A percentile compares a stretch with the other conserved stretches of the same genome.
These are phyloP conservation scores for Lordiphosa andalusiaca DNA, from an alignment of 2,888 invertebrate genomes.

Conservation along the genomic window DNA sequence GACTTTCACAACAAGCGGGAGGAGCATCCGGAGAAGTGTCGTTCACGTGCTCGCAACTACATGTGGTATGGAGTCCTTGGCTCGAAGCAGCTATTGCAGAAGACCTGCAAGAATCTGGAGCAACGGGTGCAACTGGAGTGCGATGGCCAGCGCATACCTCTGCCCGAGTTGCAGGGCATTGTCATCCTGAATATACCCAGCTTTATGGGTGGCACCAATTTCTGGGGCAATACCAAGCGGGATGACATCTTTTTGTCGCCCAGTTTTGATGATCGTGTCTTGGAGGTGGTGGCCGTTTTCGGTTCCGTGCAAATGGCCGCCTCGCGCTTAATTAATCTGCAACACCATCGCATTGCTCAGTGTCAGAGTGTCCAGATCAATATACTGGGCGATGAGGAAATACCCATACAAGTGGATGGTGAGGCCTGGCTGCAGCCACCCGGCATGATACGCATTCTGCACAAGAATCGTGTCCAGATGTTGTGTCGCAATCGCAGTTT, in stretches of 20 bases:
- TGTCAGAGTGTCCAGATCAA: slow-evolving; percentile 98
- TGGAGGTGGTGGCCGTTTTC: slow-evolving; percentile 98
- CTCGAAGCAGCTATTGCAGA: slow-evolving; percentile 90
- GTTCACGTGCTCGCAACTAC: slow-evolving; percentile 95
- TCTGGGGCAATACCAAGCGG: slow-evolving; percentile 97
- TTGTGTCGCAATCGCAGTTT: slow-evolving; percentile 93
- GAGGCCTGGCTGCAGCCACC: slow-evolving; percentile 99
- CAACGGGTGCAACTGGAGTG: slow-evolving; percentile 97
- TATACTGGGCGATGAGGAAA: slow-evolving; percentile 94
- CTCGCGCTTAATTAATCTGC: slow-evolving; percentile 94
- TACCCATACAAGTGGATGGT: slow-evolving; percentile 97
- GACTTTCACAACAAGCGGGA: slow-evolving; percentile 98
- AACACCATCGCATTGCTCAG: slow-evolving; percentile 98
- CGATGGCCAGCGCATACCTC: slow-evolving; percentile 96
- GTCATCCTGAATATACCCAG: slow-evolving; percentile 98
- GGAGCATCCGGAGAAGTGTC: slow-evolving; percentile 97
- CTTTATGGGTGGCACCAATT: slow-evolving; percentile 99
- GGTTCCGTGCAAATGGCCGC: slow-evolving; percentile 99
- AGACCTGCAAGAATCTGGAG: slow-evolving; percentile 97
- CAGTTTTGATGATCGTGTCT: slow-evolving; percentile 96
- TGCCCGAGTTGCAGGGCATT: slow-evolving; percentile 97
- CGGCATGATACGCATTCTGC: slow-evolving; percentile 96
- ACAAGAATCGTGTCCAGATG: slow-evolving; percentile 98
- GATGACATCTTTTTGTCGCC: slow-evolving; percentile 95
- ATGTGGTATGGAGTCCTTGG: slow-evolving; percentile 94